phyloP scores from a whole-genome alignment of 2,797 vertebrate species.

The Rhyacichthys aspro region DNA sequence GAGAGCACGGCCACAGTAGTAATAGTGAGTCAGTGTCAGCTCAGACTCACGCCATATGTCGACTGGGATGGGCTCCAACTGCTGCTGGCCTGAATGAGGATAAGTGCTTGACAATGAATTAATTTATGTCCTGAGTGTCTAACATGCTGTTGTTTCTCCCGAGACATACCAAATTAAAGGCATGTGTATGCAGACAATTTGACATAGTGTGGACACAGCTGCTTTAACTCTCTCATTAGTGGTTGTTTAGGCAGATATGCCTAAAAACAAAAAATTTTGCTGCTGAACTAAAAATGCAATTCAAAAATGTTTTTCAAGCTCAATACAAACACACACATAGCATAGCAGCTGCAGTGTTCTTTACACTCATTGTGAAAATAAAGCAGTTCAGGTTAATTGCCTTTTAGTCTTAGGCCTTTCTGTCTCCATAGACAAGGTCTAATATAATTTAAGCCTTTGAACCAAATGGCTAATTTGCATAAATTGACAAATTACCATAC shows the following conservation, averaged over 20 bases:
- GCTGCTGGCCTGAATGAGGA: neutral
- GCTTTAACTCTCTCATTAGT: neutral
- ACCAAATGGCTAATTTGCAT: too few species aligned
- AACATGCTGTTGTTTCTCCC: neutral
- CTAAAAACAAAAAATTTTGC: neutral
- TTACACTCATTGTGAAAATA: too few species aligned
- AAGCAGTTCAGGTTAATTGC: too few species aligned
- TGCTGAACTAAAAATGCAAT: too few species aligned
- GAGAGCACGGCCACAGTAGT: neutral
- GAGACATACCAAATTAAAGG: neutral
- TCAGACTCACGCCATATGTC: constrained; percentile 5
- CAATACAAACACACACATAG: too few species aligned
- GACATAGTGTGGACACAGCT: neutral
- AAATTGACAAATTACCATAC: too few species aligned
- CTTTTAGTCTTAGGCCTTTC: too few species aligned
- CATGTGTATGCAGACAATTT: constrained; percentile 3
- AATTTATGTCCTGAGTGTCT: neutral
- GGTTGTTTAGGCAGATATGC: neutral
- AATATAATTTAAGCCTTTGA: too few species aligned
- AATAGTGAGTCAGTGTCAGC: neutral
- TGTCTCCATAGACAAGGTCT: too few species aligned
- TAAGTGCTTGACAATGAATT: constrained; percentile 4
- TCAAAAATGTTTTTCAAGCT: too few species aligned
- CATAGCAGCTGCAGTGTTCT: too few species aligned
- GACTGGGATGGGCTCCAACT: neutral